Evolutionary conservation across 1,140 invertebrate species (phyloP), one percentile per base, ranked within the genome.

Genomic region (Bombus ignitus): DNA sequence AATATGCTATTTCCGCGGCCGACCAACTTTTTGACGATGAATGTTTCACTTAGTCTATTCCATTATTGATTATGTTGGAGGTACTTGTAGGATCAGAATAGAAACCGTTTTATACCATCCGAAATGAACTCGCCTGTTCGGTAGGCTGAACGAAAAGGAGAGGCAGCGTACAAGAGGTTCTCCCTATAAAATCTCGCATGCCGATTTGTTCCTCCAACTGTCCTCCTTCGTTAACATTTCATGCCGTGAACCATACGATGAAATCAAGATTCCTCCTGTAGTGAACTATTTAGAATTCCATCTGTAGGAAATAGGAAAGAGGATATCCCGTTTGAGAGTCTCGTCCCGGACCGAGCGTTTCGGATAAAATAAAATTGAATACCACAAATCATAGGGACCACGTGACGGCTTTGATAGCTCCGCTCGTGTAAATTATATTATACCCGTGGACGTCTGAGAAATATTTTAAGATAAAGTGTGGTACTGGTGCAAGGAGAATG

Each of bases 11-110:
- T n/a, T 28, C 15, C 9, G 32, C 22, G 10, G 25, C 28, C 39
- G 83, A 89, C 86, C 74, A 84, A 65, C 62, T 72, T 89, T 73
- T 68, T 18, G 44, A 22, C 87, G 83, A 89, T 80, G 79, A 89
- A 85, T 87, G 78, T 78, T 66, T 80, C 70, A 80, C 53, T 81
- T 81, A 86, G 57, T 83, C 77, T 84, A 86, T 89, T 89, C 83
- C 75, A 89, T 89, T 81, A 85, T 89, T 72, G 75, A 39, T 68
- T 85, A 80, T 12, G 87, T 66, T 83, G 42, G 62, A 37, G 70
- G 44, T 89, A 70, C 70, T 89, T 89, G 74, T 47, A 79, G 65
- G 79, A 83, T 88, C 87, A 62, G 83, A 82, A 86, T 80, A 37
- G 88, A 37, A 44, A 39, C 39, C 44, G 83, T 86, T 83, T 88